Base-by-base conservation (phyloP, 2,797 vertebrate species). In the Pseudomugil gertrudae region DNA sequence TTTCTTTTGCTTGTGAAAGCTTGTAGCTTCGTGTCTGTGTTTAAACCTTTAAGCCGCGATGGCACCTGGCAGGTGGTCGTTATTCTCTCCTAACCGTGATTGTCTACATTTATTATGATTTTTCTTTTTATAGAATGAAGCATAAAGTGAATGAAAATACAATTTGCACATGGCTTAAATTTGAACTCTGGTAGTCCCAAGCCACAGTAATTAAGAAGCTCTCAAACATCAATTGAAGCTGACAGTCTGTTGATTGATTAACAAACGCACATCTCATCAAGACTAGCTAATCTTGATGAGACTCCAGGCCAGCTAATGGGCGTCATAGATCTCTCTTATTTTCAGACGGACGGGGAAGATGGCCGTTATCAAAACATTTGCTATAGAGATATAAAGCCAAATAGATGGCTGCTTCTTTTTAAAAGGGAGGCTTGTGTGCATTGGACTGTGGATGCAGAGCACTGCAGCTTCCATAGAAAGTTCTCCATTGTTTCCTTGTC, bases 401-500 rank as follows among this genome's bases (percentile, higher is more conserved):
- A 83, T 79, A 63, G 68, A 83, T 54, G 59, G 63, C 67, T 62
- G 62, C 68, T 69, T 71, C 47, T 76, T 75, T 89, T 67, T 63
- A 79, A 82, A 80, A 55, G 27, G 52, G 63, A 69, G 63, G 78
- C 59, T 72, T 74, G 72, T 79, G 79, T 74, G 78, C 36, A 23
- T 33, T 30, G 72, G 74, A 81, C 78, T 86, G 83, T 86, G 72
- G 78, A 63, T 70, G 45, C 80, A 78, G 64, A 84, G 56, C 52
- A 15, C 68, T 73, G 79, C 73, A 66, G 87, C 87, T 72, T 85
- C 87, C 85, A 89, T 86, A 90, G 92, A 93, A 93, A 78, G 89
- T 93, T 94, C 91, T 73, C 84, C 79, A 91, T 95, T 94, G 93
- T 93, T 83, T 80, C 47, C 68, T 50, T 61, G 77, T 80, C 61